Percentiles rank a stretch among this genome's conserved stretches.
phyloP scores from a whole-genome alignment of 1,140 invertebrate species.

The Venturia canescens region DNA sequence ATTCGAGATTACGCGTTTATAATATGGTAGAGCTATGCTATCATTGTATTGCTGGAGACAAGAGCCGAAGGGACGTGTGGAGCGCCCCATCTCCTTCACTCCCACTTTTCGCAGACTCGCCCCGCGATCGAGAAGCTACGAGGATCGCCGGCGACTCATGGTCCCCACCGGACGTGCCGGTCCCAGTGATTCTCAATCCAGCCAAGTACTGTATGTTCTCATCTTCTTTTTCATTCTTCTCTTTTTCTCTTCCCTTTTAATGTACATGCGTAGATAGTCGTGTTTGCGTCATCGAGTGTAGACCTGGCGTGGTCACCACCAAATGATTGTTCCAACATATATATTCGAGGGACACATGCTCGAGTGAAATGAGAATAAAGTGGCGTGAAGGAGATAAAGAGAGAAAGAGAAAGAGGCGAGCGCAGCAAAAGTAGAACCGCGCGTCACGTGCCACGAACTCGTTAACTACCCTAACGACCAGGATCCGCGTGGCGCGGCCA shows the following conservation, averaged over 20 bases:
- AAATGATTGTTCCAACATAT: conserved; percentile 47
- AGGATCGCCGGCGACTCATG: conserved; percentile 40
- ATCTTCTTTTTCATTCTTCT: neutral
- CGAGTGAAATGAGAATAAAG: conserved; percentile 38
- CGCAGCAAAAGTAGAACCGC: conserved; percentile 54
- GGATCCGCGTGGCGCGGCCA: conserved; percentile 65
- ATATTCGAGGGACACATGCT: conserved; percentile 44
- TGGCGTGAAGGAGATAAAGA: conserved; percentile 20
- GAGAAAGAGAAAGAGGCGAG: conserved; percentile 18
- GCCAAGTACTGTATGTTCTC: neutral
- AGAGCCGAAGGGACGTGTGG: neutral
- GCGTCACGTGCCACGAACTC: conserved; percentile 70
- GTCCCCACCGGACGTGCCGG: conserved; percentile 67
- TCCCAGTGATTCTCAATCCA: conserved; percentile 61
- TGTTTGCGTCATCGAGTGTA: conserved; percentile 41
- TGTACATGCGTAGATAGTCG: conserved; percentile 22
- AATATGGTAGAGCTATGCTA: neutral
- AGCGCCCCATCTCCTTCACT: neutral
- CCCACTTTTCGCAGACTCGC: conserved; percentile 3
- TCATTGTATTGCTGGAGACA: neutral
- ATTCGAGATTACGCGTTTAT: neutral
- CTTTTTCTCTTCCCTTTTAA: conserved; percentile 20
- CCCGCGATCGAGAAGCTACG: conserved; percentile 32
- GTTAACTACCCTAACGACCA: conserved; percentile 71
- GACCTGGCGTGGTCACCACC: conserved; percentile 14